A percentile compares a stretch with the other conserved stretches of the same genome.
Conservation (phyloP, 2,888 invertebrate genomes). For the Perizoma affinitatum region DNA sequence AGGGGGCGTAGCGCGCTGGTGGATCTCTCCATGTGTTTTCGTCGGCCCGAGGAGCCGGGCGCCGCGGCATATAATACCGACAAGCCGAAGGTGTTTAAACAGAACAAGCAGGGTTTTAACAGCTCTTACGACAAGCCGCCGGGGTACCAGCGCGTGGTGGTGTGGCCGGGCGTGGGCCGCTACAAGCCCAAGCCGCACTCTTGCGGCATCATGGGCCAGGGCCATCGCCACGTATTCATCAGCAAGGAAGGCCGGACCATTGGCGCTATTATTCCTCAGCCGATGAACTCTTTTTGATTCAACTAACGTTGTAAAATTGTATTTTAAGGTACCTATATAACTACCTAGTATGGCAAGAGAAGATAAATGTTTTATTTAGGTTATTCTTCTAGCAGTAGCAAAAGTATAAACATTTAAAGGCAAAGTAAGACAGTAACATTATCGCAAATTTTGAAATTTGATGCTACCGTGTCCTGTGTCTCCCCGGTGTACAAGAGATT, state of each 20-base stretch:
- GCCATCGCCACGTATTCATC: conserved; percentile 67
- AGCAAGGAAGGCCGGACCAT: conserved; percentile 66
- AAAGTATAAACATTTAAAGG: too few relatives aligned
- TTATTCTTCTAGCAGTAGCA: too few relatives aligned
- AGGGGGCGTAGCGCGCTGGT: conserved; percentile 74
- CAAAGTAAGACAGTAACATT: too few relatives aligned
- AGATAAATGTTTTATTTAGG: too few relatives aligned
- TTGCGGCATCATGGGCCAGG: conserved; percentile 60
- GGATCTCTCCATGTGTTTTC: conserved; percentile 76
- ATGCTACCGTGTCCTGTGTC: too few relatives aligned
- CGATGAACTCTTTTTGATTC: conserved; percentile 67
- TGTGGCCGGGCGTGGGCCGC: conserved; percentile 75
- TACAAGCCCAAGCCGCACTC: conserved; percentile 47
- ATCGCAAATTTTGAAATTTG: too few relatives aligned
- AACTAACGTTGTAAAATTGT: neutral
- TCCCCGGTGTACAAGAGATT: too few relatives aligned
- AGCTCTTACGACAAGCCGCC: conserved; percentile 68
- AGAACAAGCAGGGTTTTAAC: conserved; percentile 62
- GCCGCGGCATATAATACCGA: conserved; percentile 72
- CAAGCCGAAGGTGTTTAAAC: conserved; percentile 49
- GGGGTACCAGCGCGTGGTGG: conserved; percentile 60
- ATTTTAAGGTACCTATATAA: neutral
- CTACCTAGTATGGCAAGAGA: too few relatives aligned
- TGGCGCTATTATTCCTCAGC: conserved; percentile 59
- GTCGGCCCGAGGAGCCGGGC: conserved; percentile 77